Evolutionary conservation across 2,888 invertebrate species (phyloP), one percentile per base, ranked within the genome.

Genomic region (Drosophila birchii): DNA sequence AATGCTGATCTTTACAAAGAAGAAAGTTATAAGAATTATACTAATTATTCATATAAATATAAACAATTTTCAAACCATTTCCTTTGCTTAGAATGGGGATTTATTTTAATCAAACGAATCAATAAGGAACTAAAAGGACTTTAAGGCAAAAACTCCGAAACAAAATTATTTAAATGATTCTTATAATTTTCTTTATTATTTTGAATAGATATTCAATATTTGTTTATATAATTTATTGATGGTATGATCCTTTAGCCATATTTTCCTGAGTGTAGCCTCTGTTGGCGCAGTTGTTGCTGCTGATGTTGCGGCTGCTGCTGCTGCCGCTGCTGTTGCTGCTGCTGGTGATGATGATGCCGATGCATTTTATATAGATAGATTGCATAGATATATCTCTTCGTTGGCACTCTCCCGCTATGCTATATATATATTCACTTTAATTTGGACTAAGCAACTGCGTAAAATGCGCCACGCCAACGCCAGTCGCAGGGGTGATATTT

Each of bases 371-470:
- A 83, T 86, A 83, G 71, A 76, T 70, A 82, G 88, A 76, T 83
- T 73, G 78, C 80, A 80, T 68, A 76, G 71, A 80, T 74, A 75
- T 78, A 79, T 63, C 63, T 74, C 73, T 41, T 70, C 67, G 67
- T 69, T 68, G 69, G 69, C 67, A 68, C 67, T 67, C 41, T 66
- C 43, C 45, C 26, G 56, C 49, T 56, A 66, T 60, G 44, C 45
- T 67, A 74, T 66, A 73, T 61, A 60, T 61, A 60, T 62, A 58
- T 69, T 43, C 41, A 54, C 66, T 39, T 75, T 78, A 62, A 67
- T 86, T 86, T 86, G 81, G 87, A 87, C 87, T 83, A 78, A 84
- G 87, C 79, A 86, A 82, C 87, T 82, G 87, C 82, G 83, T 88
- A 80, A 88, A 86, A 86, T 86, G 83, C 88, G 86, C 72, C 84